phyloP scores from a whole-genome alignment of 2,797 vertebrate genomes.

The Perodicticus potto region DNA sequence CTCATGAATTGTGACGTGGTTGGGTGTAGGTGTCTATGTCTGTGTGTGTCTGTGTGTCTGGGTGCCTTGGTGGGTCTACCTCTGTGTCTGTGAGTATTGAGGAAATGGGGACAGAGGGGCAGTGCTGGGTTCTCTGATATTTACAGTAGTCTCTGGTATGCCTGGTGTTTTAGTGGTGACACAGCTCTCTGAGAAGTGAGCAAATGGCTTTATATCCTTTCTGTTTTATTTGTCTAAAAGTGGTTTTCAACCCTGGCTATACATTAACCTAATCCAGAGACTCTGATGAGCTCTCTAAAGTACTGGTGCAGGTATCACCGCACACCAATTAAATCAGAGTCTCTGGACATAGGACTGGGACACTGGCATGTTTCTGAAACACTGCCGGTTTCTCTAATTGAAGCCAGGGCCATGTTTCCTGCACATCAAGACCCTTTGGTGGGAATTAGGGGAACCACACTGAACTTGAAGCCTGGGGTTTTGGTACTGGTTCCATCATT shows the following conservation, averaged over 20 bases:
- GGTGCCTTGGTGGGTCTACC: neutral
- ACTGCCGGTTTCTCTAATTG: accelerated
- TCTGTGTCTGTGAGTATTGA: neutral
- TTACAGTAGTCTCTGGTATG: neutral
- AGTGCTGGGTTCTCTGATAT: neutral
- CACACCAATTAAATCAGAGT: neutral
- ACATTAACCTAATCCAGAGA: neutral
- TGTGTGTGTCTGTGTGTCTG: neutral
- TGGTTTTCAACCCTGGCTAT: neutral
- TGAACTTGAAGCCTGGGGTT: neutral
- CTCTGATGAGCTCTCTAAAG: slow-evolving; percentile 8
- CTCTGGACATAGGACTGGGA: neutral
- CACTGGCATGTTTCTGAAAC: neutral
- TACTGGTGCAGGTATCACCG: neutral
- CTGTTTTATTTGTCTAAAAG: slow-evolving; percentile 1
- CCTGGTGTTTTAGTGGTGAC: neutral
- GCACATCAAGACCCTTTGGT: accelerated
- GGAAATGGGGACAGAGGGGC: neutral
- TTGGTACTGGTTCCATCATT: neutral
- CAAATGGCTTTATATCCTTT: neutral
- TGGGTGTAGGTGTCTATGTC: neutral
- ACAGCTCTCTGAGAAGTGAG: neutral
- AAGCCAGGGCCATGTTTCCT: neutral
- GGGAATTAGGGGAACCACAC: neutral
- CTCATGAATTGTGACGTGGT: neutral